A percentile compares a stretch with the other conserved stretches of the same genome.
Evolutionary conservation across 1,140 invertebrate species (phyloP).

Genomic region (Heliconius himera): DNA sequence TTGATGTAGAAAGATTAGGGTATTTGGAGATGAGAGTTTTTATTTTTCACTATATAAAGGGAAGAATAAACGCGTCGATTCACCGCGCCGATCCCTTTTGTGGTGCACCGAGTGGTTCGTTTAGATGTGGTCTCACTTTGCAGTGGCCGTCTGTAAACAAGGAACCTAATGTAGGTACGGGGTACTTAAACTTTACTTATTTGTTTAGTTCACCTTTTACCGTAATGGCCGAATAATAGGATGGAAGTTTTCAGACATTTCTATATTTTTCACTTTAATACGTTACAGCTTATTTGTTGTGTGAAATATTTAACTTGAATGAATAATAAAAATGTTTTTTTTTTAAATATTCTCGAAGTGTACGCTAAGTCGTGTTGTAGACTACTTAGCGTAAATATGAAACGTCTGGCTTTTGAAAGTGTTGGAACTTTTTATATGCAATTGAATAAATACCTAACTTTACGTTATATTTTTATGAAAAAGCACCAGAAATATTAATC

Average conservation of each 20-base stretch:
- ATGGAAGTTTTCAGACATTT: neutral
- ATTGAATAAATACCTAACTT: neutral
- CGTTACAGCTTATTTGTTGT: neutral
- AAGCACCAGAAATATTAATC: neutral
- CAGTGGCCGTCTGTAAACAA: conserved; percentile 23
- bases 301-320: neutral
- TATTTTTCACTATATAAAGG: conserved; percentile 69
- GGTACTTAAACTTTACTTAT: conserved; percentile 4
- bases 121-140: conserved; percentile 41
- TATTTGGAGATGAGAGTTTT: conserved; percentile 68
- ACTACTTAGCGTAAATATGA: conserved; percentile 38
- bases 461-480: neutral
- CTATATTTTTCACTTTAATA: neutral
- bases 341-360: conserved; percentile 12
- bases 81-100: conserved; percentile 59
- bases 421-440: neutral
- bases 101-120: conserved; percentile 49
- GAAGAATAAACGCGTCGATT: conserved; percentile 64
- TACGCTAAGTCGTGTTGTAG: conserved; percentile 33
- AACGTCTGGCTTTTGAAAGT: conserved; percentile 4
- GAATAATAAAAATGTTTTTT: conserved; percentile 9
- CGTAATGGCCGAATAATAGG: conserved; percentile 8
- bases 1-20: conserved; percentile 77
- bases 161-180: neutral
- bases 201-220: conserved; percentile 10